These are phyloP conservation scores for Trochalopteron elliotii DNA, from an alignment of 2,113 vertebrate genomes.

Conservation along the genomic window DNA sequence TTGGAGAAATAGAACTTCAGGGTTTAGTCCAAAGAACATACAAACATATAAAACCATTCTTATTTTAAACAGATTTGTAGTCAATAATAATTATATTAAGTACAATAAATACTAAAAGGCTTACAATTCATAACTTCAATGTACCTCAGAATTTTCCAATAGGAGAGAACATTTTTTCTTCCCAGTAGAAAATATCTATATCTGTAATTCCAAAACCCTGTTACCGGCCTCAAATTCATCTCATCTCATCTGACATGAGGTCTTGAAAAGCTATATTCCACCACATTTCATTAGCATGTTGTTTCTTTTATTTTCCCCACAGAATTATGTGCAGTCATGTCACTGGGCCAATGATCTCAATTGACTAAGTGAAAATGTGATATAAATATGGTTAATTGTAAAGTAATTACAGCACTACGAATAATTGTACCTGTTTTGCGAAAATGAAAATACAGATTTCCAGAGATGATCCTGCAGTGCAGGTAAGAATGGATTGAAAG, in stretches of 20 bases:
- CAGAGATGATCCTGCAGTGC: neutral
- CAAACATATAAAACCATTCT: neutral
- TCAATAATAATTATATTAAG: neutral
- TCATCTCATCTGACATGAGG: neutral
- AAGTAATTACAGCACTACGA: neutral
- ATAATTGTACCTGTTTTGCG: neutral
- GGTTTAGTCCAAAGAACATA: neutral
- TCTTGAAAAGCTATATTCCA: neutral
- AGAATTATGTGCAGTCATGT: neutral
- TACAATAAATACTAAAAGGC: neutral
- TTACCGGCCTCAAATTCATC: neutral
- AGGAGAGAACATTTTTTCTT: neutral
- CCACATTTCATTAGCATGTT: neutral
- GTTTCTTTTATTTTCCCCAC: neutral
- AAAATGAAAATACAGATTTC: neutral
- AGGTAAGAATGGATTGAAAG: neutral
- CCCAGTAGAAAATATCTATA: neutral
- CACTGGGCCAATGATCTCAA: neutral
- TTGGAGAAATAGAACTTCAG: neutral
- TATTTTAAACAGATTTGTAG: neutral
- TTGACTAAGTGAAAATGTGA: neutral
- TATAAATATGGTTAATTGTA: neutral
- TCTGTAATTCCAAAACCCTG: neutral
- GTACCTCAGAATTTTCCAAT: neutral
- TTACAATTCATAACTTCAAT: neutral